Conservation (phyloP, 2,113 vertebrate species). For the Cranoglanis bouderius region DNA sequence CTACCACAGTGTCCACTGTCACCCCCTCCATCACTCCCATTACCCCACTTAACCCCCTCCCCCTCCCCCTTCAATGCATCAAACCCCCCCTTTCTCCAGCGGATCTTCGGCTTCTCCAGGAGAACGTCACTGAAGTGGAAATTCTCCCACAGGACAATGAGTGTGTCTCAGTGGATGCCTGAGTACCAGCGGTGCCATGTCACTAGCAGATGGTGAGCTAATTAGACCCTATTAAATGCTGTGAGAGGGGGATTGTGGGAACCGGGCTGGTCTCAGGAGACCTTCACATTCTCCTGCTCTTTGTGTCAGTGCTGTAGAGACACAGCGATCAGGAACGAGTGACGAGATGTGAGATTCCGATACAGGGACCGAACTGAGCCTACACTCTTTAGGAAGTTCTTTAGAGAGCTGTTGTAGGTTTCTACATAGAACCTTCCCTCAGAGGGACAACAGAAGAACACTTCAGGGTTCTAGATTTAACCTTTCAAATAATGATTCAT, state of each 20-base stretch:
- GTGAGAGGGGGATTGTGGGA: conserved; percentile 59
- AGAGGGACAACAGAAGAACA: not conserved
- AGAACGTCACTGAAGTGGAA: conserved; percentile 61
- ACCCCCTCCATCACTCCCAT: not conserved
- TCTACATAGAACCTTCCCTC: not conserved
- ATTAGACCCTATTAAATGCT: conserved; percentile 62
- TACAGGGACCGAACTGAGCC: not conserved
- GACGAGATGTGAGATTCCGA: not conserved
- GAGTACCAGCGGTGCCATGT: conserved; percentile 56
- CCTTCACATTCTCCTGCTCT: conserved; percentile 21
- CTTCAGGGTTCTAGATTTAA: not conserved
- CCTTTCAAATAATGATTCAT: not conserved
- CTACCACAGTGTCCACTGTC: conserved; percentile 56
- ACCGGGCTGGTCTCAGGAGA: conserved; percentile 49
- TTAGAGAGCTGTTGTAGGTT: not conserved
- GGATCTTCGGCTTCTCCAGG: conserved; percentile 54
- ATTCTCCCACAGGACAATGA: conserved; percentile 59
- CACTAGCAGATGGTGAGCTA: conserved; percentile 63
- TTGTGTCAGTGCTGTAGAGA: conserved; percentile 2
- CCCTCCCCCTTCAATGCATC: conserved; percentile 27
- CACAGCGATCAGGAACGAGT: not conserved
- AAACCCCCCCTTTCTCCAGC: not conserved
- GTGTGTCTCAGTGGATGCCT: conserved; percentile 56
- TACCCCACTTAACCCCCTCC: not conserved
- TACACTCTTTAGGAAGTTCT: not conserved